These are phyloP conservation scores for Ephydatia muelleri DNA, from an alignment of 37 sponge, comb jelly and placozoan species.

Conservation along the genomic window DNA sequence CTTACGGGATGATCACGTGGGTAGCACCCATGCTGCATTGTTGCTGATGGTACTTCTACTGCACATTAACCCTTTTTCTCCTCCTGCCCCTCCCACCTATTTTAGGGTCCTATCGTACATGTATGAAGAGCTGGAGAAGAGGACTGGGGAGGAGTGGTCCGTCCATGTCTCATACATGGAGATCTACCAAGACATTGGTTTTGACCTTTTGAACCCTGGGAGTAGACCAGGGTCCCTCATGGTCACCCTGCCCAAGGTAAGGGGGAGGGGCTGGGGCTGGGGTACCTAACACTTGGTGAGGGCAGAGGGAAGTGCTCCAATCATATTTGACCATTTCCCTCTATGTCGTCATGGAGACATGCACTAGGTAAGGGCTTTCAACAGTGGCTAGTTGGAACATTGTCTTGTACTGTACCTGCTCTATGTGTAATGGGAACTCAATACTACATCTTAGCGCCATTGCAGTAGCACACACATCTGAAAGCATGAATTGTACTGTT, in stretches of 20 bases:
- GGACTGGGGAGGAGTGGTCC: slow-evolving; percentile 44
- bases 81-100: neutral
- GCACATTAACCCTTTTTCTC: neutral
- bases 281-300: too few species aligned
- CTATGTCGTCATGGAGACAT: too few species aligned
- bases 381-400: too few species aligned
- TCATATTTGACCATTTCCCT: too few species aligned
- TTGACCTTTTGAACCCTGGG: slow-evolving; percentile 88
- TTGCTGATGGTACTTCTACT: neutral
- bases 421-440: too few species aligned
- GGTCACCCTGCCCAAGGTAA: slow-evolving; percentile 80
- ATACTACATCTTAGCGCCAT: too few species aligned
- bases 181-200: slow-evolving; percentile 89
- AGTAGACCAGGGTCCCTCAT: slow-evolving; percentile 51
- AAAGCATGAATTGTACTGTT: neutral
- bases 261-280: too few species aligned
- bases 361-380: too few species aligned
- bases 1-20: neutral
- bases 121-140: slow-evolving; percentile 44
- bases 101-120: slow-evolving; percentile 48
- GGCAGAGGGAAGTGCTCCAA: too few species aligned
- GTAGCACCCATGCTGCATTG: neutral
- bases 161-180: slow-evolving; percentile 88
- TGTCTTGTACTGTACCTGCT: too few species aligned
- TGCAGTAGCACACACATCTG: too few species aligned